A percentile compares a stretch with the other conserved stretches of the same genome.
Conservation (phyloP, 2,888 invertebrate species). For the Drosophila sordidula region DNA sequence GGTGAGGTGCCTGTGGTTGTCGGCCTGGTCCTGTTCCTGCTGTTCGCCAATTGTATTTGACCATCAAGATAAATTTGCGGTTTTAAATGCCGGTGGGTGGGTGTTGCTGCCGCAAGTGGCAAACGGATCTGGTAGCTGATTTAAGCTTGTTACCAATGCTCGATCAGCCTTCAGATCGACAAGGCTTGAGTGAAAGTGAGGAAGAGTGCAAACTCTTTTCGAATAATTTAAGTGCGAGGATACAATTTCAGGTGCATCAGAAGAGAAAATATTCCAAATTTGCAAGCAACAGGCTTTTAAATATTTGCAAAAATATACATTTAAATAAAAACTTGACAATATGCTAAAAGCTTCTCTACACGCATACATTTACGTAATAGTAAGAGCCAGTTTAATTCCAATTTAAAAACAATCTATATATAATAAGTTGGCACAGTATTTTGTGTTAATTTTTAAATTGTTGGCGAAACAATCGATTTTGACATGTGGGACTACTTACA, state of each 20-base stretch:
- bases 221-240: not conserved
- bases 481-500: not conserved
- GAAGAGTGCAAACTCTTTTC: not conserved
- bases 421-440: not conserved
- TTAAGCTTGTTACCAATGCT: constrained; percentile 38
- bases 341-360: too few species aligned
- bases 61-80: constrained; percentile 65
- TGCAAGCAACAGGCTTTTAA: too few species aligned
- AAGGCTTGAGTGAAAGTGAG: constrained; percentile 33
- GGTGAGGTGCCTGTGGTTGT: constrained; percentile 29
- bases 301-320: too few species aligned
- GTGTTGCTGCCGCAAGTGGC: constrained; percentile 40
- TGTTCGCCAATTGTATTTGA: constrained; percentile 51
- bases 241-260: too few species aligned
- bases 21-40: constrained; percentile 20
- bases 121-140: constrained; percentile 59
- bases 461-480: not conserved
- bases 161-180: constrained; percentile 33
- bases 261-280: too few species aligned
- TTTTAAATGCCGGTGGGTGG: constrained; percentile 50
- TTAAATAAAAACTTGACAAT: too few species aligned
- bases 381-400: too few species aligned
- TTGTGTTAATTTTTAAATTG: not conserved
- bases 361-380: too few species aligned
- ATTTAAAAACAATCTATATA: not conserved